Conservation (phyloP, 2,113 vertebrate species). For the Cromileptes altivelis region DNA sequence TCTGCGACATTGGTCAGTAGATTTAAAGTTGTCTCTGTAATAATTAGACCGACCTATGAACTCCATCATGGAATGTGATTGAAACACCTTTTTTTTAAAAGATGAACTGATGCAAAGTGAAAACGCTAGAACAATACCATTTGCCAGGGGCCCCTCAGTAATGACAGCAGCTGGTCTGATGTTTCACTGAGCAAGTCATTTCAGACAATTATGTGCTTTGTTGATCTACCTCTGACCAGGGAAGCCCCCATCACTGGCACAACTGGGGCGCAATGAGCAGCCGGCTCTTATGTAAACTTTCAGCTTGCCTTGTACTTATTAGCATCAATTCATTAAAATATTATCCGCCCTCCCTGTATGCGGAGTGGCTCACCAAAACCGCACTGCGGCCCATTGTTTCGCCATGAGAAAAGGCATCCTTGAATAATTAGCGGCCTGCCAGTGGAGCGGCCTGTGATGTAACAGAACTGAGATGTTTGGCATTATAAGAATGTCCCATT, state of each 20-base stretch:
- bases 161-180: conserved; percentile 62
- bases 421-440: conserved; percentile 82
- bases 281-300: conserved; percentile 78
- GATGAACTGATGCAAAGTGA: conserved; percentile 32
- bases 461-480: conserved; percentile 85
- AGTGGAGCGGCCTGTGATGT: conserved; percentile 80
- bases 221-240: conserved; percentile 65
- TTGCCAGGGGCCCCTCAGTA: conserved; percentile 50
- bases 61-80: conserved; percentile 28
- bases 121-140: conserved; percentile 49
- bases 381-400: conserved; percentile 72
- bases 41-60: conserved; percentile 32
- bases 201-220: conserved; percentile 63
- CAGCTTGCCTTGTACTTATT: conserved; percentile 67
- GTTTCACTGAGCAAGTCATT: conserved; percentile 75
- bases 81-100: background rate
- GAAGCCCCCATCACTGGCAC: conserved; percentile 60
- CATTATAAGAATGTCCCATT: conserved; percentile 87
- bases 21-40: conserved; percentile 6
- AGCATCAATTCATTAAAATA: conserved; percentile 83
- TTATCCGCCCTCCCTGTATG: conserved; percentile 63
- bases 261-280: conserved; percentile 66
- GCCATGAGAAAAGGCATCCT: conserved; percentile 82
- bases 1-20: background rate
- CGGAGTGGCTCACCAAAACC: conserved; percentile 58